phyloP scores from a whole-genome alignment of 2,888 invertebrate species.

The Drosophila neonasuta region DNA sequence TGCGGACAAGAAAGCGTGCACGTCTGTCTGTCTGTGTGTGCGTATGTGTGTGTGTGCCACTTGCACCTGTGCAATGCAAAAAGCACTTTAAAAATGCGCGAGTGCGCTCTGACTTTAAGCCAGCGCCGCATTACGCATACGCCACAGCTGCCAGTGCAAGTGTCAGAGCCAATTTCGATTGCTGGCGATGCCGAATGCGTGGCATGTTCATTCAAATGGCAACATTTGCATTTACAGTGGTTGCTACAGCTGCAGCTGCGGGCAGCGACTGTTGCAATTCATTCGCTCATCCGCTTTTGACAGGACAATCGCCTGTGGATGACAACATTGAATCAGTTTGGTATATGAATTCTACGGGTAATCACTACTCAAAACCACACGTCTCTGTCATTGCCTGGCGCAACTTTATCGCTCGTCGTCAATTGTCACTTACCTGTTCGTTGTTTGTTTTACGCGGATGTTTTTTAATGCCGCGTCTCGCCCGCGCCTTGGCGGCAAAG shows the following conservation, averaged over 20 bases:
- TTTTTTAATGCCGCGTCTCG: slow-evolving; percentile 93
- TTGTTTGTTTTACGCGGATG: slow-evolving; percentile 85
- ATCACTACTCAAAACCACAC: background rate
- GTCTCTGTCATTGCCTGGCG: background rate
- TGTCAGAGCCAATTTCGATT: background rate
- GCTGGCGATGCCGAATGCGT: slow-evolving; percentile 3
- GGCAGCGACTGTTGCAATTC: slow-evolving; percentile 9
- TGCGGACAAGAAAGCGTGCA: slow-evolving; percentile 18
- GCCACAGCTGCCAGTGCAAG: slow-evolving; percentile 34
- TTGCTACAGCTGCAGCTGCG: slow-evolving; percentile 8
- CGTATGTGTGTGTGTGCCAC: slow-evolving; percentile 16
- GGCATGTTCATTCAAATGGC: slow-evolving; percentile 54
- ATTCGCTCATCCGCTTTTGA: slow-evolving; percentile 14
- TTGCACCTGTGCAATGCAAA: slow-evolving; percentile 14
- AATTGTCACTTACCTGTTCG: slow-evolving; percentile 81
- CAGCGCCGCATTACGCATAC: slow-evolving; percentile 49
- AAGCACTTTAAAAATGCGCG: slow-evolving; percentile 31
- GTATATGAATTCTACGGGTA: background rate
- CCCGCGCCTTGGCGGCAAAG: slow-evolving; percentile 96
- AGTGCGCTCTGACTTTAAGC: slow-evolving; percentile 37
- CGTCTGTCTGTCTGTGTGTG: no score
- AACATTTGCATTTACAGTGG: slow-evolving; percentile 53
- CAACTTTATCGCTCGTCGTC: background rate
- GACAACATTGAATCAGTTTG: slow-evolving; percentile 41
- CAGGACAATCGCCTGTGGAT: slow-evolving; percentile 9